These are phyloP conservation scores for Eulimnadia texana DNA, from an alignment of 1,140 invertebrate genomes.

Conservation along the genomic window DNA sequence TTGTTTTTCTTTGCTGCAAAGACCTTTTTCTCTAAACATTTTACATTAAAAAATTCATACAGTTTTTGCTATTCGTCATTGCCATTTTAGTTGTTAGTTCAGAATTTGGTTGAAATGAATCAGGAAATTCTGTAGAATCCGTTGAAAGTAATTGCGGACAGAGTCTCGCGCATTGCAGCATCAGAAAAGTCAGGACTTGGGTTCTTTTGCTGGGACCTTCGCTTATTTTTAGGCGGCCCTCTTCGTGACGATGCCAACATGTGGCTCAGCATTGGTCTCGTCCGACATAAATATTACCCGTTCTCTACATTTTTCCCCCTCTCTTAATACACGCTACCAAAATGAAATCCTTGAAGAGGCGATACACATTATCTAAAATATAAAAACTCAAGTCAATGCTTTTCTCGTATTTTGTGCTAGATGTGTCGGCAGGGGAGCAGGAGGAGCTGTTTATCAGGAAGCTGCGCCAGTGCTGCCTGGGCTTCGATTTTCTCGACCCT, in stretches of 20 bases:
- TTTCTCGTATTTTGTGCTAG: conserved; percentile 34
- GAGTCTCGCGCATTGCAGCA: too few relatives aligned
- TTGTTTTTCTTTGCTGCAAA: background rate
- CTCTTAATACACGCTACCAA: too few relatives aligned
- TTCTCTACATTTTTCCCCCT: background rate
- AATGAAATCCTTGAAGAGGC: too few relatives aligned
- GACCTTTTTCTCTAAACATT: background rate
- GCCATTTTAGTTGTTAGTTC: background rate
- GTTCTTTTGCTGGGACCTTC: background rate
- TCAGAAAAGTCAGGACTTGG: background rate
- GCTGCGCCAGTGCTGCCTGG: conserved; percentile 92
- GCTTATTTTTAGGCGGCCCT: conserved; percentile 10
- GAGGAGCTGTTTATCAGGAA: conserved; percentile 96
- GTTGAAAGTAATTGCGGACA: too few relatives aligned
- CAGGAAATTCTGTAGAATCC: background rate
- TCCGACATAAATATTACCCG: background rate
- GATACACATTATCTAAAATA: too few relatives aligned
- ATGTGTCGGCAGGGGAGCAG: conserved; percentile 83
- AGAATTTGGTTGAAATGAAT: background rate
- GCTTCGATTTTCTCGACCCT: conserved; percentile 99
- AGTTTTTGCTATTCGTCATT: background rate
- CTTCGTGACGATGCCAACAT: conserved; percentile 5
- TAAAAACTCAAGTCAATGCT: too few relatives aligned
- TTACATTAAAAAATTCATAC: background rate
- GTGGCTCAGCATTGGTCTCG: conserved; percentile 2